Percentiles rank a stretch among this genome's conserved stretches.
Evolutionary conservation across 2,888 invertebrate genomes (phyloP).

Genomic region (Allolobophora icterica): DNA sequence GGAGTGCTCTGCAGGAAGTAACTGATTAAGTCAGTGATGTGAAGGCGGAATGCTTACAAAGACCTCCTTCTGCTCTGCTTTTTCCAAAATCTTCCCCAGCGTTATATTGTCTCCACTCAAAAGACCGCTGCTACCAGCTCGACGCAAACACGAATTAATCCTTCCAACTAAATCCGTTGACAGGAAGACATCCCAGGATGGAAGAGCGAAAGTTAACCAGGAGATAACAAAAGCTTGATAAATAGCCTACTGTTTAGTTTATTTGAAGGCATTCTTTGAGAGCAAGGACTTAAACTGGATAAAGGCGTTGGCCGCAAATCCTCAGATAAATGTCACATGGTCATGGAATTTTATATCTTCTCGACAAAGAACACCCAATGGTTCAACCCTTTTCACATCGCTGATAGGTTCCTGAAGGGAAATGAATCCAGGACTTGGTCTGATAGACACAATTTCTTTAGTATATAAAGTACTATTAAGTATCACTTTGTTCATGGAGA

Average conservation of each 20-base stretch:
- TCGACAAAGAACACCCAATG: not conserved
- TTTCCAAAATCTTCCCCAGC: not conserved
- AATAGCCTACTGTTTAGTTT: no score
- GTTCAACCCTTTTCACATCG: not conserved
- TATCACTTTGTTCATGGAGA: not conserved
- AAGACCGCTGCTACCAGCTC: not conserved
- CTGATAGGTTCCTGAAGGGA: not conserved
- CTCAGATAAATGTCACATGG: not conserved
- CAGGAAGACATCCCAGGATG: not conserved
- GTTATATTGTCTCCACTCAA: not conserved
- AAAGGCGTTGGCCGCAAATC: not conserved
- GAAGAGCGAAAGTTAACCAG: no score
- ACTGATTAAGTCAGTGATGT: not conserved
- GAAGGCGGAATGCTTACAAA: not conserved
- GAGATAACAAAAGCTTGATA: no score
- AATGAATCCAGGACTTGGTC: not conserved
- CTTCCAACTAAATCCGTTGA: slow-evolving; percentile 17
- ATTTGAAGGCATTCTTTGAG: not conserved
- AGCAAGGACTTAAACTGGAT: not conserved
- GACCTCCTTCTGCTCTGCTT: not conserved
- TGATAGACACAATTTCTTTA: not conserved
- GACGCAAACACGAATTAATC: not conserved
- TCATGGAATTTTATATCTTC: not conserved
- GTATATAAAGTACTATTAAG: not conserved
- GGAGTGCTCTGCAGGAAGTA: not conserved